Percentiles rank a stretch among this genome's conserved stretches.
Conservation (phyloP, 2,113 vertebrate species). For the Istiophorus platypterus region DNA sequence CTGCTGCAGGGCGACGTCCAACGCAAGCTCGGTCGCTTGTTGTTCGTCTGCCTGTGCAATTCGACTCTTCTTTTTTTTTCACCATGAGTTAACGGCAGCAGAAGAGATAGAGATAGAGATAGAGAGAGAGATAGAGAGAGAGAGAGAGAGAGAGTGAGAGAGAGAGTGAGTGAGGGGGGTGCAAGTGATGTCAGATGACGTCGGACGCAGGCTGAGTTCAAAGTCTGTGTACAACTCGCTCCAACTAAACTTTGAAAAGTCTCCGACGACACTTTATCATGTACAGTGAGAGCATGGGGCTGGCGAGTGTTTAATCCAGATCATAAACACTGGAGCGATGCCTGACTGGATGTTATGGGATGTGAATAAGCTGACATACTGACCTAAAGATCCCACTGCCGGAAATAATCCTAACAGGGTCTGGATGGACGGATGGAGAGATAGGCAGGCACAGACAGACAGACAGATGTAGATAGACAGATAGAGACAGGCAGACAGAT, state of each 20-base stretch:
- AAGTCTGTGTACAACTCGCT: no score
- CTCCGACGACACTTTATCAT: neutral
- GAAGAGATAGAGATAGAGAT: no score
- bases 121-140: no score
- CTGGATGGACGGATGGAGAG: neutral
- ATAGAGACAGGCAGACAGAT: neutral
- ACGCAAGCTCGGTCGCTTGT: no score
- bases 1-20: no score
- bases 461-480: no score
- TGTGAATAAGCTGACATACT: slow-evolving; percentile 32
- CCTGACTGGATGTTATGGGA: slow-evolving; percentile 1
- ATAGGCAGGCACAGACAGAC: neutral
- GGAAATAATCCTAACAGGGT: neutral
- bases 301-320: slow-evolving; percentile 3
- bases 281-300: neutral
- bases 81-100: slow-evolving; percentile 24
- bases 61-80: slow-evolving; percentile 19
- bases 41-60: slow-evolving; percentile 10
- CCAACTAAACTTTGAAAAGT: no score
- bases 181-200: slow-evolving; percentile 15
- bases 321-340: slow-evolving; percentile 14
- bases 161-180: no score
- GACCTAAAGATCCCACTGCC: slow-evolving; percentile 3
- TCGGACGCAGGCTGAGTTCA: neutral
- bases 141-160: no score